Percentiles rank a stretch among this genome's conserved stretches.
Evolutionary conservation across 1,140 invertebrate genomes (phyloP).

Genomic region (Homalodisca vitripennis): DNA sequence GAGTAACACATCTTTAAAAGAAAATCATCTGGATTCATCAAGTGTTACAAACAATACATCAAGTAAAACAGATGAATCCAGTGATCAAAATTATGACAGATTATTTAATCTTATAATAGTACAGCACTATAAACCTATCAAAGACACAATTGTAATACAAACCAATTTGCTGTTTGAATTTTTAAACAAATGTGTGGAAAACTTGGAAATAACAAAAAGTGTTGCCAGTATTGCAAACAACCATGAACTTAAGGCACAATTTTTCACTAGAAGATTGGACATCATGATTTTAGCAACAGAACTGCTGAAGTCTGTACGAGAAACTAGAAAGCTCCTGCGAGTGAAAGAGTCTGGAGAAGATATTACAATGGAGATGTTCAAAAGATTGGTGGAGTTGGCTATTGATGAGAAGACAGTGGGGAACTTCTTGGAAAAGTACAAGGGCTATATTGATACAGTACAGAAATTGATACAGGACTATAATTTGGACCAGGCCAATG

Average conservation of each 20-base stretch:
- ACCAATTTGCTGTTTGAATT: neutral
- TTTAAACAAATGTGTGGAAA: slow-evolving; percentile 6
- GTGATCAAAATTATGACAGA: neutral
- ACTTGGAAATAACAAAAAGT: slow-evolving; percentile 15
- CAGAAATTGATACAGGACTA: neutral
- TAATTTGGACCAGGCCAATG: neutral
- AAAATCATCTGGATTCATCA: too few species aligned
- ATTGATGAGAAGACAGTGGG: slow-evolving; percentile 5
- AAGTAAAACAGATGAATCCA: neutral
- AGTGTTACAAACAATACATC: neutral
- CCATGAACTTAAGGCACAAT: neutral
- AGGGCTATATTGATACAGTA: neutral
- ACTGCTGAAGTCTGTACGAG: neutral
- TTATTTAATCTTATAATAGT: neutral
- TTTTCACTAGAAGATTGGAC: neutral
- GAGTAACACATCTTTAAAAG: too few species aligned
- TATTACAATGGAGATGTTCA: neutral
- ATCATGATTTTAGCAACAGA: slow-evolving; percentile 5
- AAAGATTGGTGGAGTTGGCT: neutral
- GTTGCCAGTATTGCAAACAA: neutral
- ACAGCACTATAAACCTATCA: slow-evolving; percentile 4
- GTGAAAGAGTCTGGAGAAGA: neutral
- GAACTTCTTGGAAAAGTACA: neutral
- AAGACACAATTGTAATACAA: neutral
- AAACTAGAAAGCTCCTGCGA: slow-evolving; percentile 1